A percentile compares a stretch with the other conserved stretches of the same genome.
phyloP scores from a whole-genome alignment of 2,797 vertebrate genomes.

The Sebastes hubbsi region DNA sequence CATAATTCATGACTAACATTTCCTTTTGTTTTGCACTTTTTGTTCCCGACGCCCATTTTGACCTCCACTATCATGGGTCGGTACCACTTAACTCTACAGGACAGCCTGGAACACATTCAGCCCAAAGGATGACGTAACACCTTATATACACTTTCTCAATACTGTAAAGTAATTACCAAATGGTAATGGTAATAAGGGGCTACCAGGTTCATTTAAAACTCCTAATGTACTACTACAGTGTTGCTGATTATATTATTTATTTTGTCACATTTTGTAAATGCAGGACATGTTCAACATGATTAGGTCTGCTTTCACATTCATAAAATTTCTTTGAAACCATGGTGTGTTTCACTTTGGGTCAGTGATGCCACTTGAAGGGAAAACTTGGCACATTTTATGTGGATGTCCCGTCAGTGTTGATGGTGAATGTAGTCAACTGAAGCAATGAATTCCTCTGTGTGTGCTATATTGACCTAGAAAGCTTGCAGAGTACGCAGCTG shows the following conservation, averaged over 20 bases:
- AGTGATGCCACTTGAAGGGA: not conserved
- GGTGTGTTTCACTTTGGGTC: not conserved
- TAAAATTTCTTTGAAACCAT: not conserved
- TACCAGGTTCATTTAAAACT: not conserved
- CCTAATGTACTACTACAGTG: not conserved
- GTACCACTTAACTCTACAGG: not conserved
- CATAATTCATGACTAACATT: slow-evolving; percentile 47
- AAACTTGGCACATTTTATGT: not conserved
- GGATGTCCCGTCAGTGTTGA: not conserved
- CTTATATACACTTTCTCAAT: not conserved
- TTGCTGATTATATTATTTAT: not conserved
- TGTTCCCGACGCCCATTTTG: slow-evolving; percentile 34
- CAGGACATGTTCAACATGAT: not conserved
- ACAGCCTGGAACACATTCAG: not conserved
- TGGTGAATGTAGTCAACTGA: not conserved
- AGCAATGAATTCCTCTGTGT: not conserved
- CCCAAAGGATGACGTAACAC: not conserved
- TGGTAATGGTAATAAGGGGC: not conserved
- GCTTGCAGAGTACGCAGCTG: too few relatives aligned
- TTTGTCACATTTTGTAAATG: not conserved
- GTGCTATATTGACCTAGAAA: not conserved
- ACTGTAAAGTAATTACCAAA: not conserved
- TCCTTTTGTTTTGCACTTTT: slow-evolving; percentile 52
- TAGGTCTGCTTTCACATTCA: not conserved
- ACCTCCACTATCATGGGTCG: slow-evolving; percentile 10